phyloP scores from a whole-genome alignment of 2,797 vertebrate genomes.

The Rhinatrema bivittatum region DNA sequence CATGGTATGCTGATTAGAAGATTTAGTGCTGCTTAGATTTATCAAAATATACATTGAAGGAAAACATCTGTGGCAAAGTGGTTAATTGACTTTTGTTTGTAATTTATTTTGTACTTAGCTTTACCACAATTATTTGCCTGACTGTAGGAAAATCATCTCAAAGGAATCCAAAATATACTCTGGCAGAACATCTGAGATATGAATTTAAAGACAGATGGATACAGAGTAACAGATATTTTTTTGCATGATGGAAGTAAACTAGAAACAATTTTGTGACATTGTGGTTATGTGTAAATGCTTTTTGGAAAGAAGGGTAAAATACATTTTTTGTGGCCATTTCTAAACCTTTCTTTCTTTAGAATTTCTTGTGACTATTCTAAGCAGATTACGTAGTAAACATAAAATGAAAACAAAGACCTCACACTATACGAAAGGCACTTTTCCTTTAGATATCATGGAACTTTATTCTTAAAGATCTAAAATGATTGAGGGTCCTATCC shows the following conservation, averaged over 20 bases:
- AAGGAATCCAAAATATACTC: constrained; percentile 7
- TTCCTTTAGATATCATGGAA: no score
- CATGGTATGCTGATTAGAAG: no score
- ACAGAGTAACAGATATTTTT: constrained; percentile 7
- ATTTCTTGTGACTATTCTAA: no score
- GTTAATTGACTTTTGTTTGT: constrained; percentile 33
- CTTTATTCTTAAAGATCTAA: no score
- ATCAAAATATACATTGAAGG: constrained; percentile 14
- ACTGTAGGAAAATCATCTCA: constrained; percentile 14
- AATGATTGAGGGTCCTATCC: no score
- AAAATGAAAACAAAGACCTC: no score
- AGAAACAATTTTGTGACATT: constrained; percentile 8
- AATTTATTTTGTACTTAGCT: constrained; percentile 30
- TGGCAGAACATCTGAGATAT: constrained; percentile 5
- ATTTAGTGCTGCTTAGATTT: constrained; percentile 9
- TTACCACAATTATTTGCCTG: constrained; percentile 19
- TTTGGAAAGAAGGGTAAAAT: no score
- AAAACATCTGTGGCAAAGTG: constrained; percentile 21
- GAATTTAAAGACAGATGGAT: constrained; percentile 7
- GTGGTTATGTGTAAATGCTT: no score
- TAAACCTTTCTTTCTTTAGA: no score
- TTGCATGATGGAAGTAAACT: background rate
- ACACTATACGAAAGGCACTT: no score
- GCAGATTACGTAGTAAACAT: no score
- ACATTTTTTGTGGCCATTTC: no score